Evolutionary conservation across 2,888 invertebrate genomes (phyloP).

Genomic region (Nemotelus nigrinus): DNA sequence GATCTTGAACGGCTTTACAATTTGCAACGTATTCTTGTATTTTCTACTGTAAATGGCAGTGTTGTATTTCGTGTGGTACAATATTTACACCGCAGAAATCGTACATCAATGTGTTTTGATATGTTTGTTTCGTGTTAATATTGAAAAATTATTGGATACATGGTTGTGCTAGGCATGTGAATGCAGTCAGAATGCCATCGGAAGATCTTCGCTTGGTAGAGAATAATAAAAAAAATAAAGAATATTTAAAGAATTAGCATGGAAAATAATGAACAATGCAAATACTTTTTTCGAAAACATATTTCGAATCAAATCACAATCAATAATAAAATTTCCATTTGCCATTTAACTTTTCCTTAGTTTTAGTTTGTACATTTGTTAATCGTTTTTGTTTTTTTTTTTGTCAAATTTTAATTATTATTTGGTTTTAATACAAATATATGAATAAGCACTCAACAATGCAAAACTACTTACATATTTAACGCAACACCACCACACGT

Average conservation of each 20-base stretch:
- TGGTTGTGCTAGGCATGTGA: no score
- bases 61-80: not conserved
- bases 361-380: not conserved
- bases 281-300: not conserved
- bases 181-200: no score
- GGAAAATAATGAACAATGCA: no score
- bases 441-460: slow-evolving; percentile 33
- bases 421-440: not conserved
- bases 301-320: not conserved
- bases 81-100: no score
- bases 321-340: not conserved
- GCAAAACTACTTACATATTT: slow-evolving; percentile 12
- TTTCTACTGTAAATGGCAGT: slow-evolving; percentile 37
- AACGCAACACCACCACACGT: not conserved
- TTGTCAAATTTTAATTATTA: not conserved
- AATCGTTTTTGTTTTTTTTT: not conserved
- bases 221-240: not conserved
- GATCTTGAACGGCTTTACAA: no score
- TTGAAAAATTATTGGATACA: no score
- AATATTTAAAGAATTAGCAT: not conserved
- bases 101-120: no score
- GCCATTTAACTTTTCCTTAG: not conserved
- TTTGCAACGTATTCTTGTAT: not conserved
- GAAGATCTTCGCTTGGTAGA: no score
- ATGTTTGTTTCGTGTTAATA: no score